Evolutionary conservation across 2,113 vertebrate species (phyloP).

Genomic region (Hymenochirus boettgeri): DNA sequence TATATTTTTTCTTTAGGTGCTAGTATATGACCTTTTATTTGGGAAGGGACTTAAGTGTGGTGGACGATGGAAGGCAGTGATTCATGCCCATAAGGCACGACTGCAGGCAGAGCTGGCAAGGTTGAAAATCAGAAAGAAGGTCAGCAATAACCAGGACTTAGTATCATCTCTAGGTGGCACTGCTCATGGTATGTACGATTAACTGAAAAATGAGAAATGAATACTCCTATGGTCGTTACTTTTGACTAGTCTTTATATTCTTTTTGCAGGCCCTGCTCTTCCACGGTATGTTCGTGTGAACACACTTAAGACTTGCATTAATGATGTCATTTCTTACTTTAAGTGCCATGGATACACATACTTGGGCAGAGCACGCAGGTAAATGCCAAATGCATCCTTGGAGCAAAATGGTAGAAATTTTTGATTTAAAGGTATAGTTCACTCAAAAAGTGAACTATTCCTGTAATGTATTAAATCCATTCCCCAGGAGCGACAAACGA

Average conservation of each 20-base stretch:
- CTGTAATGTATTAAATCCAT: too few species aligned
- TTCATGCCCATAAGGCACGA: constrained; percentile 72
- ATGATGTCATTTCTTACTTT: constrained; percentile 78
- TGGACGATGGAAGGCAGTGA: constrained; percentile 73
- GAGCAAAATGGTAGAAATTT: too few species aligned
- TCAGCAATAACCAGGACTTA: constrained; percentile 82
- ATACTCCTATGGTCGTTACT: too few species aligned
- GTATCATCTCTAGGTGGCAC: constrained; percentile 48
- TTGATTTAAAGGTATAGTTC: too few species aligned
- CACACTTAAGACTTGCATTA: constrained; percentile 75
- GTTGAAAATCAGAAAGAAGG: constrained; percentile 80
- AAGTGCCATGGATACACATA: constrained; percentile 84
- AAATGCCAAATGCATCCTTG: too few species aligned
- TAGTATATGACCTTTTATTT: constrained; percentile 85
- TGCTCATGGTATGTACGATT: constrained; percentile 24
- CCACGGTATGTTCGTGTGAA: constrained; percentile 89
- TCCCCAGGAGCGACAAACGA: too few species aligned
- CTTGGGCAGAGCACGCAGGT: constrained; percentile 70
- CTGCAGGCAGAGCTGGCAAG: constrained; percentile 80
- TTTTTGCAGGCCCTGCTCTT: constrained; percentile 43
- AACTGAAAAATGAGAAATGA: not conserved
- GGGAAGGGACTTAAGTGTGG: constrained; percentile 84
- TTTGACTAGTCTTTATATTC: not conserved
- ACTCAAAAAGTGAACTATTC: too few species aligned
- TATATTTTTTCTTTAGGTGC: constrained; percentile 59